phyloP scores from a whole-genome alignment of 1,140 invertebrate species.

The Drosophila murphyi region DNA sequence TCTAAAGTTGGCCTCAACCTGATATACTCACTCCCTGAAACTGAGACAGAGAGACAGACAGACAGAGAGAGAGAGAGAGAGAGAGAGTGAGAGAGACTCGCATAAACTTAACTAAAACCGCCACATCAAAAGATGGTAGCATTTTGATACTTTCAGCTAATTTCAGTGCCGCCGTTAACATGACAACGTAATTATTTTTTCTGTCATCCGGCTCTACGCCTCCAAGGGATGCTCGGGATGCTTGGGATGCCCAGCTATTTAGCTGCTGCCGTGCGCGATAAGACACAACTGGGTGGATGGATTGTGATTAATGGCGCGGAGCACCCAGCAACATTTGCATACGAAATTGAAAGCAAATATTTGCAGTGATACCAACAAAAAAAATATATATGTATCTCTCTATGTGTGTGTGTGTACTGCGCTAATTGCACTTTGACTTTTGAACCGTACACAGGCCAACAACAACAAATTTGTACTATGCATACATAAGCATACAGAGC shows the following conservation, averaged over 20 bases:
- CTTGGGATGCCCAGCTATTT: too few species aligned
- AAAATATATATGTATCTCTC: neutral
- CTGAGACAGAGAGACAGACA: neutral
- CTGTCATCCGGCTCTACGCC: constrained; percentile 32
- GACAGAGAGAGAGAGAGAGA: neutral
- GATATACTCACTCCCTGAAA: neutral
- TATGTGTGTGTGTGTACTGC: constrained; percentile 9
- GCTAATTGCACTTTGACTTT: constrained; percentile 80
- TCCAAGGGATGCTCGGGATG: constrained; percentile 34
- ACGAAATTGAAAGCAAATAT: constrained; percentile 81
- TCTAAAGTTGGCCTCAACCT: constrained; percentile 12
- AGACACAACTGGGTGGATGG: constrained; percentile 5
- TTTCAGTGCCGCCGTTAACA: constrained; percentile 75
- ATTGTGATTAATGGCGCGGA: constrained; percentile 64
- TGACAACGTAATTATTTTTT: constrained; percentile 82
- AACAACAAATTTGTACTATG: constrained; percentile 1
- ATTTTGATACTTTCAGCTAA: constrained; percentile 76
- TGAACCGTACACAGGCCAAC: constrained; percentile 39
- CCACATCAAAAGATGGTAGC: constrained; percentile 71
- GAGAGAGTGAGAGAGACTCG: neutral
- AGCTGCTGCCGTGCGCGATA: constrained; percentile 20
- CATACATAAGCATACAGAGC: constrained; percentile 6
- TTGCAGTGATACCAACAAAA: constrained; percentile 64
- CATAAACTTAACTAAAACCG: neutral
- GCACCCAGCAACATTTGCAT: constrained; percentile 67